Evolutionary conservation across 2,797 vertebrate genomes (phyloP).

Genomic region (Chanos chanos): DNA sequence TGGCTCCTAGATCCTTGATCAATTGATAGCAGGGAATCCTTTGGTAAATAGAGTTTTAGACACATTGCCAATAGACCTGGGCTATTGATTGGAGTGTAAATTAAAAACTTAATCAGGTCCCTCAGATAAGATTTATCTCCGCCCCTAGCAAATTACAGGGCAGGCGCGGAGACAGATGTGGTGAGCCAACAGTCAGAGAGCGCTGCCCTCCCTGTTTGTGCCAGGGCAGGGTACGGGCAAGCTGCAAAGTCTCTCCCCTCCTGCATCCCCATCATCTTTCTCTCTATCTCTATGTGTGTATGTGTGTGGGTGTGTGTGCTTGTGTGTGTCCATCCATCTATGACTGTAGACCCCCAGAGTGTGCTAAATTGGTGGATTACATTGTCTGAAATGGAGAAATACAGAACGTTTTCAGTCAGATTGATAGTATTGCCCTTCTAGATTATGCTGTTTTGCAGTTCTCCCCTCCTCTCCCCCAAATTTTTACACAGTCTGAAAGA

Average conservation of each 20-base stretch:
- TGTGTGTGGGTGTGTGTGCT: too few species aligned
- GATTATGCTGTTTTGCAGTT: conserved; percentile 36
- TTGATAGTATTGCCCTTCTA: conserved; percentile 32
- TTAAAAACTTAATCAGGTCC: conserved; percentile 99
- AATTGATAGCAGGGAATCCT: conserved; percentile 99
- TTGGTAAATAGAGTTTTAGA: conserved; percentile 99
- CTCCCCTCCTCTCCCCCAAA: conserved; percentile 29
- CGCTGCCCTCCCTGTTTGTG: conserved; percentile 54
- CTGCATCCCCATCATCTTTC: too few species aligned
- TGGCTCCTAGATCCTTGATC: conserved; percentile 96
- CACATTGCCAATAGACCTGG: conserved; percentile 99
- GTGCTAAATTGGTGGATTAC: conserved; percentile 45
- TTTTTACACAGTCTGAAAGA: conserved; percentile 50
- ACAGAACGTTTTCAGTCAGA: conserved; percentile 35
- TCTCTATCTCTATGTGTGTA: too few species aligned
- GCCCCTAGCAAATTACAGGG: conserved; percentile 76
- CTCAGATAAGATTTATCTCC: conserved; percentile 82
- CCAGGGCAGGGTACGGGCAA: conserved; percentile 40
- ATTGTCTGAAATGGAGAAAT: conserved; percentile 37
- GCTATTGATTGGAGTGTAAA: conserved; percentile 99
- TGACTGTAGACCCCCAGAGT: conserved; percentile 31
- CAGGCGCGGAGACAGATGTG: conserved; percentile 61
- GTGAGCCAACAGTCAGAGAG: conserved; percentile 56
- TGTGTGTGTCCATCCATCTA: background rate
- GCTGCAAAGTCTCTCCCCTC: conserved; percentile 23